Base-by-base conservation (phyloP, 2,113 vertebrate species). In the Psittacus erithacus region DNA sequence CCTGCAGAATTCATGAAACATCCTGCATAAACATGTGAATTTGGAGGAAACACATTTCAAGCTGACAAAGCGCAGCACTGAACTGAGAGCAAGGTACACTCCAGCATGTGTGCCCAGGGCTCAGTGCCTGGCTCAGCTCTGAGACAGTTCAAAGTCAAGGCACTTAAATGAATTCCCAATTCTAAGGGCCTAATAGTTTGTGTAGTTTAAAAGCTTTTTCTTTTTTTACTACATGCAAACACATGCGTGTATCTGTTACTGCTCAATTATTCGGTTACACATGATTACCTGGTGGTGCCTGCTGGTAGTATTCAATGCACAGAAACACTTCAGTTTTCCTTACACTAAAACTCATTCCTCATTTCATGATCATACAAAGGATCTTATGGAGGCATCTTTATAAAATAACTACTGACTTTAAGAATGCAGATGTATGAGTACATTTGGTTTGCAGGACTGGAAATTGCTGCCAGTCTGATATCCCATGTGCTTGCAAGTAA, bases 341-440 rank as follows among this genome's bases (percentile, higher is more conserved):
- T 39, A 11, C 2, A 16, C 2, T 13, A 35, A 23, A 90, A 41
- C 10, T 11, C 17, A 39, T 70, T 71, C 28, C 62, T 44, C 55
- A 13, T 19, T 38, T 53, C 43, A 38, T 78, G 35, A 41, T 46
- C n/a, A 60, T 38, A 33, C 68, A 39, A 25, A 28, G 17, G 47
- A 65, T 57, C 50, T 39, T 13, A 9, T 11, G 23, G 14, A 84
- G n/a, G 38, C 31, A 38, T 8, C 64, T 70, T 63, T 59, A 35
- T 63, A 50, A 27, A 41, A 20, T 11, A 77, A 5, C 38, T 7
- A 11, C 41, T 13, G 8, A 13, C 6, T 24, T 27, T 9, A 67
- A 12, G 31, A 10, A 7, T 2, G 4, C 27, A 31, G 49, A 25
- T 0, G 0, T 2, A 4, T 0, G 0, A 55, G 25, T 5, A 38